phyloP scores from a whole-genome alignment of 2,888 invertebrate species.

The Acleris holmiana region DNA sequence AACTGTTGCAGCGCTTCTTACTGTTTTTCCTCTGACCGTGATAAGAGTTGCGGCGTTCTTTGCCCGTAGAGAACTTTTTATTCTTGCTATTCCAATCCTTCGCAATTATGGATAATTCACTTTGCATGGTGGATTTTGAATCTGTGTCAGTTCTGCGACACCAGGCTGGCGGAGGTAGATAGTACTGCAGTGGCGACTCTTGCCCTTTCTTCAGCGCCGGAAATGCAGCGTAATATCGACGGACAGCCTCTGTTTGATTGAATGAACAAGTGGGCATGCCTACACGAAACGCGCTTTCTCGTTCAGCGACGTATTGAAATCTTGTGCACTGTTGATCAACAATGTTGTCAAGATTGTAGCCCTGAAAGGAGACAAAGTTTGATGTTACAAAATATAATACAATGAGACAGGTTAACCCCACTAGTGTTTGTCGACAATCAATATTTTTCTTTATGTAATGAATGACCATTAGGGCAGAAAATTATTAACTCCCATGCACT shows the following conservation, averaged over 20 bases:
- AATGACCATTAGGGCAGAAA: no score
- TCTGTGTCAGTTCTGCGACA: slow-evolving; percentile 64
- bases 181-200: slow-evolving; percentile 73
- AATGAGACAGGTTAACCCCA: no score
- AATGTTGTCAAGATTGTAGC: slow-evolving; percentile 91
- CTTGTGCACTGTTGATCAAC: slow-evolving; percentile 93
- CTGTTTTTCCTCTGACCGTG: slow-evolving; percentile 69
- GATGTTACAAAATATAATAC: not conserved
- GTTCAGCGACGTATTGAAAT: slow-evolving; percentile 87
- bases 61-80: slow-evolving; percentile 66
- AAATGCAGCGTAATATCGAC: slow-evolving; percentile 91
- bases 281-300: slow-evolving; percentile 70
- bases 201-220: slow-evolving; percentile 86
- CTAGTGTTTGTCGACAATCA: no score
- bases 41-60: slow-evolving; percentile 75
- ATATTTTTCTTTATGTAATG: no score
- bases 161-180: slow-evolving; percentile 77
- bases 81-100: slow-evolving; percentile 71
- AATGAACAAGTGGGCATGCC: slow-evolving; percentile 81
- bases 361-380: slow-evolving; percentile 80
- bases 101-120: slow-evolving; percentile 59
- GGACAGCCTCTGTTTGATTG: slow-evolving; percentile 87
- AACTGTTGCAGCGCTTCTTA: slow-evolving; percentile 71
- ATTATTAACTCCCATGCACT: no score
- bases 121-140: slow-evolving; percentile 71